Evolutionary conservation across 2,113 vertebrate genomes (phyloP).

Genomic region (Calidris pugnax): DNA sequence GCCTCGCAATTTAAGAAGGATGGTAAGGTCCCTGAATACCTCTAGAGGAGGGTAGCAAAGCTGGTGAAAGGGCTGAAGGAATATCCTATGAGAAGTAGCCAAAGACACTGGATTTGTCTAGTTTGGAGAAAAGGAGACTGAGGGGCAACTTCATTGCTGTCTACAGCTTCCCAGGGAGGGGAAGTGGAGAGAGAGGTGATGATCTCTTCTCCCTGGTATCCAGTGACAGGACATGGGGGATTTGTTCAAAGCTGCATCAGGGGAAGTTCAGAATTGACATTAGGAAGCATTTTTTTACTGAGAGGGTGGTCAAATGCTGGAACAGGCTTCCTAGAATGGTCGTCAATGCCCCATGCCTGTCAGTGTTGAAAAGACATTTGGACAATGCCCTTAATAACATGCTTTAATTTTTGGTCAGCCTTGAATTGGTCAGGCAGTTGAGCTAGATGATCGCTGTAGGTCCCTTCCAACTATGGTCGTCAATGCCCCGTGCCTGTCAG

Average conservation of each 20-base stretch:
- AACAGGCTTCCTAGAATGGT: background rate
- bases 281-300: background rate
- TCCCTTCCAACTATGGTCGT: background rate
- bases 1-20: background rate
- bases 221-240: background rate
- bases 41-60: background rate
- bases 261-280: background rate
- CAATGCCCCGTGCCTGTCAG: background rate
- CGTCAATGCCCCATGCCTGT: background rate
- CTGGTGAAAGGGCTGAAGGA: background rate
- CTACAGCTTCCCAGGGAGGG: background rate
- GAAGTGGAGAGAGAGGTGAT: background rate
- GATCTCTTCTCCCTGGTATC: background rate
- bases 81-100: background rate
- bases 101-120: background rate
- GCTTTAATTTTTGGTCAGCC: background rate
- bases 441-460: background rate
- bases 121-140: background rate
- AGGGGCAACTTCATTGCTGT: background rate
- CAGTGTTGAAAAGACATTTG: background rate
- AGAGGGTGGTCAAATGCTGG: background rate
- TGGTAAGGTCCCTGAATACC: background rate
- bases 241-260: background rate
- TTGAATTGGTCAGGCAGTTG: background rate
- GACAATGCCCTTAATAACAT: background rate